Conservation (phyloP, 2,113 vertebrate species). For the Mesembrinibis cayennensis region DNA sequence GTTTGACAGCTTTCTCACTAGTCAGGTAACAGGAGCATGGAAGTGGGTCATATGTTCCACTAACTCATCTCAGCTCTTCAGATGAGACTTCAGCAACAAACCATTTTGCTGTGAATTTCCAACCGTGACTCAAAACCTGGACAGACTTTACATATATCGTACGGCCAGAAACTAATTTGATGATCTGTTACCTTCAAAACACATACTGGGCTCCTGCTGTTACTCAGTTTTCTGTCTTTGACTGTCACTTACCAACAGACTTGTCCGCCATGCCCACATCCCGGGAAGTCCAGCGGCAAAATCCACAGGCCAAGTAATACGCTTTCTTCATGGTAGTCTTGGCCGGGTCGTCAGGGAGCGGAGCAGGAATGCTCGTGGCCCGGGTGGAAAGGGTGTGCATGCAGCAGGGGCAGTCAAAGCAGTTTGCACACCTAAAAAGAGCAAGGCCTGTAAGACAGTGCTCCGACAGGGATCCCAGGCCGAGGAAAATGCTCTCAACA, state of each 20-base stretch:
- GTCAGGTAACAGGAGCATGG: not conserved
- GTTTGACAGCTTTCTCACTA: not conserved
- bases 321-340: slow-evolving; percentile 99
- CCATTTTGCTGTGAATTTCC: not conserved
- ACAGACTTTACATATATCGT: fast-evolving
- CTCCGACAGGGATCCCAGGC: not conserved
- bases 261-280: slow-evolving; percentile 99
- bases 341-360: slow-evolving; percentile 92
- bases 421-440: slow-evolving; percentile 90
- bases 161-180: fast-evolving
- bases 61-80: not conserved
- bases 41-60: not conserved
- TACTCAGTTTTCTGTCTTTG: not conserved
- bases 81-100: not conserved
- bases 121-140: not conserved
- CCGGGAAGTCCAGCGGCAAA: slow-evolving; percentile 98
- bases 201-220: not conserved
- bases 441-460: not conserved
- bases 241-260: slow-evolving; percentile 87
- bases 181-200: not conserved
- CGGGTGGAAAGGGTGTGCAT: slow-evolving; percentile 98
- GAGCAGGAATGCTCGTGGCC: slow-evolving; percentile 94
- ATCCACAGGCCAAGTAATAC: slow-evolving; percentile 96
- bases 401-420: slow-evolving; percentile 98
- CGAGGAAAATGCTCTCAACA: not conserved